phyloP scores from a whole-genome alignment of 2,888 invertebrate species.

The Hydriomena furcata region DNA sequence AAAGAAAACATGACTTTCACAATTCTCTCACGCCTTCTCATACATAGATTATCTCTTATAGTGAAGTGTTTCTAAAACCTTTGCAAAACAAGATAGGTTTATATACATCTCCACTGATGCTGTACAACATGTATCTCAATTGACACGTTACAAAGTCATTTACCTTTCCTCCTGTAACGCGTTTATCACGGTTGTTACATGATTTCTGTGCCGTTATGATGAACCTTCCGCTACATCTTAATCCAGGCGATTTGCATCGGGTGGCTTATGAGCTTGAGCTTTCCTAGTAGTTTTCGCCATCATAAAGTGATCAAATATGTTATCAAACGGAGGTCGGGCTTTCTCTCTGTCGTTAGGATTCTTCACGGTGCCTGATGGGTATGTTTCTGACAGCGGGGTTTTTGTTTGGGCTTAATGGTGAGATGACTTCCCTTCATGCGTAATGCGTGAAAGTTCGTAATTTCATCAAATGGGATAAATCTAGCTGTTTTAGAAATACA shows the following conservation, averaged over 20 bases:
- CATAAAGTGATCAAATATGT: conserved; percentile 82
- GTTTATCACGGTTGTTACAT: conserved; percentile 53
- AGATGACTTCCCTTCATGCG: conserved; percentile 52
- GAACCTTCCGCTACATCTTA: conserved; percentile 61
- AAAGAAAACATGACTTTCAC: too few species aligned
- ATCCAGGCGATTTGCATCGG: conserved; percentile 70
- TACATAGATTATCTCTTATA: too few species aligned
- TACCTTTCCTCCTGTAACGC: conserved; percentile 49
- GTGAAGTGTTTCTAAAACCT: too few species aligned
- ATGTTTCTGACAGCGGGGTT: conserved; percentile 66
- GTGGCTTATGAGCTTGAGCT: conserved; percentile 73
- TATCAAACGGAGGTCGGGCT: conserved; percentile 66
- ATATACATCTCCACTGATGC: background rate
- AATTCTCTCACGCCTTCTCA: too few species aligned
- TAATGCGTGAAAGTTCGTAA: conserved; percentile 29
- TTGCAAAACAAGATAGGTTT: background rate
- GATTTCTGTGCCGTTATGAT: conserved; percentile 68
- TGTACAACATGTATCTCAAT: conserved; percentile 27
- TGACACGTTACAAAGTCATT: conserved; percentile 61
- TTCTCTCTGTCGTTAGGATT: conserved; percentile 75
- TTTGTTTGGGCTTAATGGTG: conserved; percentile 66
- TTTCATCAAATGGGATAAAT: conserved; percentile 1
- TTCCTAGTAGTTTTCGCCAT: conserved; percentile 75
- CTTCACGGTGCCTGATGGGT: conserved; percentile 59
- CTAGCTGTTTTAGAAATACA: background rate